Percentiles rank a stretch among this genome's conserved stretches.
These are phyloP conservation scores for Cinara cedri DNA, from an alignment of 2,888 invertebrate species.

Conservation along the genomic window DNA sequence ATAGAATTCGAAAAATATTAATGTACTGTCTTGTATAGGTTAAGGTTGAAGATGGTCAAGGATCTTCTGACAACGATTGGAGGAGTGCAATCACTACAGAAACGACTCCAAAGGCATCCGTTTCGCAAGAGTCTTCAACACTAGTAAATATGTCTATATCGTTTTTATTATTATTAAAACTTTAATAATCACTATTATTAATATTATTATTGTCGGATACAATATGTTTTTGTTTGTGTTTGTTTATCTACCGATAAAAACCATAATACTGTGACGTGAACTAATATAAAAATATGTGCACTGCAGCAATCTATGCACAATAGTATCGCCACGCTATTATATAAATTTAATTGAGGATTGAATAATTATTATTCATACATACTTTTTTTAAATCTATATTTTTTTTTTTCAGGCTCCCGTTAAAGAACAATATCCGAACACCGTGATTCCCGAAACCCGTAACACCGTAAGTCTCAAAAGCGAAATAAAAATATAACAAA, in stretches of 20 bases:
- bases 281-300: no score
- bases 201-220: neutral
- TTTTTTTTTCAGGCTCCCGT: neutral
- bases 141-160: constrained; percentile 7
- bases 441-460: neutral
- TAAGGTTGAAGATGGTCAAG: constrained; percentile 8
- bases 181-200: no score
- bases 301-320: no score
- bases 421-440: constrained; percentile 1
- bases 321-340: no score
- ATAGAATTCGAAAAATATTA: no score
- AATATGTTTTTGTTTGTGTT: neutral
- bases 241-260: neutral
- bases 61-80: neutral
- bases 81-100: neutral
- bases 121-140: neutral
- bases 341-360: no score
- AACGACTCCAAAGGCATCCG: neutral
- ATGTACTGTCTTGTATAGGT: neutral
- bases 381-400: no score
- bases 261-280: neutral
- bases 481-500: neutral
- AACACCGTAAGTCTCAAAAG: neutral
- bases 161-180: neutral
- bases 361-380: no score